Evolutionary conservation across 2,888 invertebrate genomes (phyloP).

Genomic region (Auanema freiburgensis): DNA sequence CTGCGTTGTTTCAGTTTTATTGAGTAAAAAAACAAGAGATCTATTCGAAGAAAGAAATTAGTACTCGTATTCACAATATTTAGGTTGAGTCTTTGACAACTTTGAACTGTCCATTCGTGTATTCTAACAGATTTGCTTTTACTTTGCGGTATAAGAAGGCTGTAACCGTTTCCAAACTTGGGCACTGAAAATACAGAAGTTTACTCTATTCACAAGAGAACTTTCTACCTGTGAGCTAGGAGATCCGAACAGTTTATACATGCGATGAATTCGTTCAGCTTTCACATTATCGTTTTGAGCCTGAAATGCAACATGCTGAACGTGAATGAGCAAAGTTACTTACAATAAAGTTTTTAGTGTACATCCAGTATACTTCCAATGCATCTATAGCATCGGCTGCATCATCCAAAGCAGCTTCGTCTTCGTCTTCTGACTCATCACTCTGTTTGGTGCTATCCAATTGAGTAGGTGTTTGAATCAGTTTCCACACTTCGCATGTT

Average conservation of each 20-base stretch:
- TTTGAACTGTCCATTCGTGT: conserved; percentile 52
- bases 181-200: conserved; percentile 24
- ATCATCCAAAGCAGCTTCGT: conserved; percentile 35
- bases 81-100: conserved; percentile 21
- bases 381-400: conserved; percentile 41
- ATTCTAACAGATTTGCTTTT: conserved; percentile 49
- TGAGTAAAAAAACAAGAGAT: too few relatives aligned
- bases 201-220: background rate
- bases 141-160: conserved; percentile 59
- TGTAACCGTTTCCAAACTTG: conserved; percentile 52
- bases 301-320: conserved; percentile 25
- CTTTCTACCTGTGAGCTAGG: conserved; percentile 24
- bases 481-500: conserved; percentile 13
- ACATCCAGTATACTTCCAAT: conserved; percentile 61
- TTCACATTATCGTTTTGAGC: conserved; percentile 44
- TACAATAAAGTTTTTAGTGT: conserved; percentile 50
- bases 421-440: conserved; percentile 30
- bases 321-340: conserved; percentile 7
- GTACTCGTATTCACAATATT: background rate
- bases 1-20: background rate
- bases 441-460: conserved; percentile 17
- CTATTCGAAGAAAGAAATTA: too few relatives aligned
- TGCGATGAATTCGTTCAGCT: conserved; percentile 49
- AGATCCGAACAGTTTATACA: conserved; percentile 54
- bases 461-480: background rate